phyloP scores from a whole-genome alignment of 2,797 vertebrate species.

The Xiphophorus birchmanni region DNA sequence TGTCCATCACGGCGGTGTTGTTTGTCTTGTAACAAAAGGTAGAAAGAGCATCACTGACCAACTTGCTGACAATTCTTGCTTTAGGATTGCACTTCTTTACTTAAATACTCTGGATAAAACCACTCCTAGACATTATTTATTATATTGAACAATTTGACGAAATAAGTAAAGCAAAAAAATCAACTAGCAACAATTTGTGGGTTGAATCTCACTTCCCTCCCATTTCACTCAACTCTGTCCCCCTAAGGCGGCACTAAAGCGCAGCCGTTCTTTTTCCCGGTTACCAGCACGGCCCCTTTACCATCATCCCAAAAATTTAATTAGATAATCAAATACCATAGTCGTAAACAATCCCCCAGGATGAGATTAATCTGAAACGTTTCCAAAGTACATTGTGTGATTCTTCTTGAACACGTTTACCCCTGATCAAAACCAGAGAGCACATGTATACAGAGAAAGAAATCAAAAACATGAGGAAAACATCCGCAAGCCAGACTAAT shows the following conservation, averaged over 20 bases:
- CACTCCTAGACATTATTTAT: not conserved
- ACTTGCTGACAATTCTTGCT: conserved; percentile 32
- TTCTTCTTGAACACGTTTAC: conserved; percentile 32
- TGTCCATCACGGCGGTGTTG: conserved; percentile 70
- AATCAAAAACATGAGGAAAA: conserved; percentile 56
- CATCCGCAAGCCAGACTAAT: conserved; percentile 67
- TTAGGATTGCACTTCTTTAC: conserved; percentile 2
- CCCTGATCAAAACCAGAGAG: conserved; percentile 56
- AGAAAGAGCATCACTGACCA: conserved; percentile 39
- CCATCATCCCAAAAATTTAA: conserved; percentile 4
- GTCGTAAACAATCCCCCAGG: conserved; percentile 14
- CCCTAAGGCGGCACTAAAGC: conserved; percentile 1
- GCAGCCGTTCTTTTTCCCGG: conserved; percentile 5
- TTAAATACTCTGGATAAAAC: not conserved
- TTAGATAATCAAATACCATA: conserved; percentile 25
- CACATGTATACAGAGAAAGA: conserved; percentile 39
- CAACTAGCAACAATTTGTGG: not conserved
- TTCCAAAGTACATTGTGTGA: conserved; percentile 21
- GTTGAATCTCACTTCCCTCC: not conserved
- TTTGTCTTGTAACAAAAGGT: conserved; percentile 55
- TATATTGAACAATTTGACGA: not conserved
- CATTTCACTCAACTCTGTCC: not conserved
- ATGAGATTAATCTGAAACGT: conserved; percentile 20
- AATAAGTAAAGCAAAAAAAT: not conserved
- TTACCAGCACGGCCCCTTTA: conserved; percentile 7